phyloP scores from a whole-genome alignment of 2,888 invertebrate species.

The Nomada flava region DNA sequence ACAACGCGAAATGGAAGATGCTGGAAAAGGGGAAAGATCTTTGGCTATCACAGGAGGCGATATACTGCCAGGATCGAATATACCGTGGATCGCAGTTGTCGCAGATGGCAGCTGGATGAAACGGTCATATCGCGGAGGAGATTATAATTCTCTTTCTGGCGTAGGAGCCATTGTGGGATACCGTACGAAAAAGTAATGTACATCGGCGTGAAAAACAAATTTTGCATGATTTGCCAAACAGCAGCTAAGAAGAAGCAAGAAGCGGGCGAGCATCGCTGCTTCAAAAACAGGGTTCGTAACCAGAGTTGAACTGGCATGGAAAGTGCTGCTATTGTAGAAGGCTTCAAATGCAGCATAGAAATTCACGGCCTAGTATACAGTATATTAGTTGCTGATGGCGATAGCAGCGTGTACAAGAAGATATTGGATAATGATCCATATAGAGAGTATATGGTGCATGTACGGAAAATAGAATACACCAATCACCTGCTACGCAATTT shows the following conservation, averaged over 20 bases:
- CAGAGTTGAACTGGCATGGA: slow-evolving; percentile 18
- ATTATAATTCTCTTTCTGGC: too few species aligned
- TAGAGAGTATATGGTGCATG: not conserved
- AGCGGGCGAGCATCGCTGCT: slow-evolving; percentile 26
- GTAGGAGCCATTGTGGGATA: too few species aligned
- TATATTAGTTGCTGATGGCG: slow-evolving; percentile 1
- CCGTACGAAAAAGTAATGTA: not conserved
- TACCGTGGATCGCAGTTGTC: too few species aligned
- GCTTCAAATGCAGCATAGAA: slow-evolving; percentile 45
- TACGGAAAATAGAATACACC: too few species aligned
- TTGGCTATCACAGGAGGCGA: too few species aligned
- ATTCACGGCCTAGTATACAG: not conserved
- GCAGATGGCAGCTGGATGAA: not conserved
- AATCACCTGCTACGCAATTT: too few species aligned
- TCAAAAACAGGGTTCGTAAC: slow-evolving; percentile 71
- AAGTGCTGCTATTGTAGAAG: slow-evolving; percentile 61
- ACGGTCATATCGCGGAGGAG: not conserved
- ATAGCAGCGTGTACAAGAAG: not conserved
- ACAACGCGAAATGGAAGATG: too few species aligned
- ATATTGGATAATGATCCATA: not conserved
- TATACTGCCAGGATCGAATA: too few species aligned
- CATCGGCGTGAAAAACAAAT: not conserved
- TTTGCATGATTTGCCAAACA: not conserved
- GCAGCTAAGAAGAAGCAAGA: not conserved
- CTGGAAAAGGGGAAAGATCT: too few species aligned